Percentiles rank a stretch among this genome's conserved stretches.
These are phyloP conservation scores for Bos javanicus DNA, from an alignment of 2,113 vertebrate species.

Conservation along the genomic window DNA sequence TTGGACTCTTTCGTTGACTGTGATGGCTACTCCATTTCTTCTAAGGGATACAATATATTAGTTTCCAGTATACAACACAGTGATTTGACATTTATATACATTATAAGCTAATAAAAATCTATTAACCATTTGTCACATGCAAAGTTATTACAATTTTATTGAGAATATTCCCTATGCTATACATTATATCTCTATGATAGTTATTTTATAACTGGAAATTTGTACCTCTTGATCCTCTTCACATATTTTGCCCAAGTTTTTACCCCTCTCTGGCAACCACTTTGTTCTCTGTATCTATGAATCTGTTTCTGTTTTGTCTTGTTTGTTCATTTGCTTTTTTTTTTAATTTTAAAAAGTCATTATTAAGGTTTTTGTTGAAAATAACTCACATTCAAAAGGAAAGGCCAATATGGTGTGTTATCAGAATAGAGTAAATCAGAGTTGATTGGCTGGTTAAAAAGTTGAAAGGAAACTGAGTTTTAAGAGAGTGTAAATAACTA, in stretches of 20 bases:
- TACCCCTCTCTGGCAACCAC: background rate
- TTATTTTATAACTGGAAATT: background rate
- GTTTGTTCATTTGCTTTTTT: background rate
- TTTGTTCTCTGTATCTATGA: background rate
- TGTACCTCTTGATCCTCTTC: background rate
- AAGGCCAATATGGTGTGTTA: background rate
- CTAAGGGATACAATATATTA: background rate
- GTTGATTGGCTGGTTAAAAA: background rate
- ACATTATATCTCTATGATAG: background rate
- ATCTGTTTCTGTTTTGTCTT: background rate
- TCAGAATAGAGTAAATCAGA: background rate
- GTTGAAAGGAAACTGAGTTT: background rate
- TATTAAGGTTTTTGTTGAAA: background rate
- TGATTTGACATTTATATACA: background rate
- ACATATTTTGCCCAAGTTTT: background rate
- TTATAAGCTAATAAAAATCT: background rate
- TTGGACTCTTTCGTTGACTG: background rate
- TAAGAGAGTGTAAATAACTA: background rate
- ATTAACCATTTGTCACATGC: background rate
- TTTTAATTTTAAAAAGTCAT: background rate
- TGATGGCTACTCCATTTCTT: background rate
- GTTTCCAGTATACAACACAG: background rate
- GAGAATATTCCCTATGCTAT: background rate
- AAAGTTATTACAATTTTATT: background rate
- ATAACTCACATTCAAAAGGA: background rate